Evolutionary conservation across 2,113 vertebrate genomes (phyloP), one percentile per base, ranked within the genome.

Genomic region (Aptenodytes forsteri): DNA sequence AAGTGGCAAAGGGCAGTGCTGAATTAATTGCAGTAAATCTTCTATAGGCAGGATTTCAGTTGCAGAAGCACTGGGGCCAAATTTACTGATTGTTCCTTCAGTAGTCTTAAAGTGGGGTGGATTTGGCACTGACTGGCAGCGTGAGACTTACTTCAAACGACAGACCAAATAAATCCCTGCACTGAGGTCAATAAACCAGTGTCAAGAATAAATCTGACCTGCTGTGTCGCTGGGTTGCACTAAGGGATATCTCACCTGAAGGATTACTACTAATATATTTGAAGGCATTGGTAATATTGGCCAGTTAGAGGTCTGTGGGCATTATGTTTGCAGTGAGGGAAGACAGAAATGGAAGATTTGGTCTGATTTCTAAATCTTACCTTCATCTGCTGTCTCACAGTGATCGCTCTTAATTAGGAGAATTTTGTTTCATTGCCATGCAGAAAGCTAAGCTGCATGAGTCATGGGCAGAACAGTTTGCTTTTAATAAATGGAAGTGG

Each of bases 401-500:
- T 46, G 47, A 91, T 94, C 27, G 7, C 67, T 92, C 44, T 87
- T 96, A 89, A 93, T 92, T 70, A 91, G 61, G 65, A 89, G 93
- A 89, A 82, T 90, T 89, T 87, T 89, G 86, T 92, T 95, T 94
- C 84, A 64, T 73, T 93, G 93, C 94, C 65, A 67, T 95, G 66
- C 67, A 81, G 82, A 96, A 97, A 84, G 85, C 89, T 85, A 73
- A 96, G 78, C 78, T 76, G 85, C 44, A 91, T 98, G 96, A 98
- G 79, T 98, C 97, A 98, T 76, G 91, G 75, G 58, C 58, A 97
- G 94, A 97, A 83, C 44, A 89, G 87, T 96, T 96, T 95, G 73
- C 80, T 96, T 97, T 96, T 95, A 97, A 93, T 96, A 97, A 97
- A 95, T 95, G 46, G 91, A 87, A 95, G 96, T 97, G 95, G 95